Conservation (phyloP, 2,113 vertebrate species). For the Picathartes gymnocephalus region DNA sequence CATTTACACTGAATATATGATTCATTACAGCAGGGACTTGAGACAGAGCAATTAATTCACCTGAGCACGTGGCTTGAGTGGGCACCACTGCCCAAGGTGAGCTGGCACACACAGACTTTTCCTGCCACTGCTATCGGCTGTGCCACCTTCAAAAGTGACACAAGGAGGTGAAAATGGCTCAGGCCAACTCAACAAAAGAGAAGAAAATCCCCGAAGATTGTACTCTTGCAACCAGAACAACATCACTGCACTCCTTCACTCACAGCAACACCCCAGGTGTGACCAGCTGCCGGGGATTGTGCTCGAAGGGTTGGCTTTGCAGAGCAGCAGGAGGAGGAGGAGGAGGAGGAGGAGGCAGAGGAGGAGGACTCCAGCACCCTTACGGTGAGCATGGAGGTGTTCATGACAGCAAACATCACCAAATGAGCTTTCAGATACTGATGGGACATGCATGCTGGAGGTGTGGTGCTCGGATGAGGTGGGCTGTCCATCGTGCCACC, state of each 20-base stretch:
- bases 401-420: not conserved
- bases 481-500: not conserved
- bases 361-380: not conserved
- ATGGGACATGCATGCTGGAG: accelerated
- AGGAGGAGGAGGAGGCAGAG: not conserved
- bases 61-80: accelerated
- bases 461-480: accelerated
- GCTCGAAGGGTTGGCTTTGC: not conserved
- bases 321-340: not conserved
- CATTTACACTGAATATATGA: conserved; percentile 32
- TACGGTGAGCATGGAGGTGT: not conserved
- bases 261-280: not conserved
- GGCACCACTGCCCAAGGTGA: not conserved
- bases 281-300: not conserved
- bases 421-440: not conserved
- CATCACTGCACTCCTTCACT: accelerated
- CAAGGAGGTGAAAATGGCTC: not conserved
- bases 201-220: not conserved
- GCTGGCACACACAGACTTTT: not conserved
- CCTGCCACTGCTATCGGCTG: not conserved
- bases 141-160: not conserved
- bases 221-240: not conserved
- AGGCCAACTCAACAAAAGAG: not conserved
- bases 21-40: conserved; percentile 35
- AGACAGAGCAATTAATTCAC: not conserved